A percentile compares a stretch with the other conserved stretches of the same genome.
These are phyloP conservation scores for Mesocricetus auratus DNA, from an alignment of 2,113 vertebrate genomes.

Conservation along the genomic window DNA sequence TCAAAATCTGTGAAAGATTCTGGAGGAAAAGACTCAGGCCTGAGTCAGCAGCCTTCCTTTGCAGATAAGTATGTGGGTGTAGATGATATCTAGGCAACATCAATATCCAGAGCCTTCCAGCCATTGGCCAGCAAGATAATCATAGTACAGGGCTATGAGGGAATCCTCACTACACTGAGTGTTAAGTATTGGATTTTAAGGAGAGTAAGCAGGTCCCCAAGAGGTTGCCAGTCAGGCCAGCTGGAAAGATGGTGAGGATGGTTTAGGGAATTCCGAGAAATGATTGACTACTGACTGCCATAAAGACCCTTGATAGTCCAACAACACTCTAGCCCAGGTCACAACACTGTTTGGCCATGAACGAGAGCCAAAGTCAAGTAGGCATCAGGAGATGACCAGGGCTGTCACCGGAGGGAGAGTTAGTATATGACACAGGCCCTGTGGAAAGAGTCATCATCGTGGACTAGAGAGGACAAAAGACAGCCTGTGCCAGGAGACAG, in stretches of 20 bases:
- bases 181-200: background rate
- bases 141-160: background rate
- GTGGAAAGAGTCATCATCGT: background rate
- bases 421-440: background rate
- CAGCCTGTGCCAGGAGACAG: background rate
- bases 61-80: background rate
- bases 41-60: background rate
- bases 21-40: background rate
- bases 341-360: background rate
- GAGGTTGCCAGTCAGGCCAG: fast-evolving
- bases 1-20: background rate
- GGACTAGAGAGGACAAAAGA: background rate
- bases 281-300: background rate
- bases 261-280: background rate
- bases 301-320: background rate
- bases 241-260: background rate
- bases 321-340: background rate
- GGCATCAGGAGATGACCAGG: background rate
- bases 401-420: background rate
- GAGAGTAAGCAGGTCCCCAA: background rate
- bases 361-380: background rate
- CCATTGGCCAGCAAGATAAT: background rate
- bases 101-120: background rate
- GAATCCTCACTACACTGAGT: fast-evolving
- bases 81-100: background rate